A percentile compares a stretch with the other conserved stretches of the same genome.
These are phyloP conservation scores for Vandiemenella viatica DNA, from an alignment of 2,888 invertebrate species.

Conservation along the genomic window DNA sequence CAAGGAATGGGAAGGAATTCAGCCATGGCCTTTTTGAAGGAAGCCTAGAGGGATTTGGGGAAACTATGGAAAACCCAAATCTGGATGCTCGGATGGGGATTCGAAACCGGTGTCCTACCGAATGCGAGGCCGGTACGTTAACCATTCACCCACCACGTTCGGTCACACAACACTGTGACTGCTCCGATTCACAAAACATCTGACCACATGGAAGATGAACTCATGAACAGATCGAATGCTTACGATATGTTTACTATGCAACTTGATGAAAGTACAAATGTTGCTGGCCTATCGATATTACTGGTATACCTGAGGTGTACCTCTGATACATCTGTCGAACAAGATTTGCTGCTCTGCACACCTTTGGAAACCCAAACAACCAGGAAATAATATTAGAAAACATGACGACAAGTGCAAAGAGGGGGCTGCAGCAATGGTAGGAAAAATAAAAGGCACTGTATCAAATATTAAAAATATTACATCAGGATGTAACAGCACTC, in stretches of 20 bases:
- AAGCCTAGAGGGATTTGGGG: no score
- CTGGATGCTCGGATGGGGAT: no score
- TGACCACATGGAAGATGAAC: not conserved
- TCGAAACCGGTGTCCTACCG: no score
- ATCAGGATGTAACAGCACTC: not conserved
- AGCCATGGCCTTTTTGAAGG: no score
- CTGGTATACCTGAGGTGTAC: not conserved
- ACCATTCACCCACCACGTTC: no score
- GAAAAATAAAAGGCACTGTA: not conserved
- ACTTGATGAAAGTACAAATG: conserved; percentile 12
- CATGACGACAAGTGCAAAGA: not conserved
- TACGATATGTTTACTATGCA: conserved; percentile 13
- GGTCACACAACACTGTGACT: no score
- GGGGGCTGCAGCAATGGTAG: conserved; percentile 3
- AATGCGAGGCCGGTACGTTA: no score
- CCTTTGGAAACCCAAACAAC: not conserved
- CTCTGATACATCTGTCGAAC: not conserved
- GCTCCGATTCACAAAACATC: no score
- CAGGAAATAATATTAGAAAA: not conserved
- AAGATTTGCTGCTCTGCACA: conserved; percentile 6
- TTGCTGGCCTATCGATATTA: not conserved
- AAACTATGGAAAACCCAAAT: no score
- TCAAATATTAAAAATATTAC: not conserved
- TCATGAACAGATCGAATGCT: not conserved
- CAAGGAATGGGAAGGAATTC: no score